Percentiles rank a stretch among this genome's conserved stretches.
Conservation (phyloP, 2,113 vertebrate species). For the Scopus umbretta region DNA sequence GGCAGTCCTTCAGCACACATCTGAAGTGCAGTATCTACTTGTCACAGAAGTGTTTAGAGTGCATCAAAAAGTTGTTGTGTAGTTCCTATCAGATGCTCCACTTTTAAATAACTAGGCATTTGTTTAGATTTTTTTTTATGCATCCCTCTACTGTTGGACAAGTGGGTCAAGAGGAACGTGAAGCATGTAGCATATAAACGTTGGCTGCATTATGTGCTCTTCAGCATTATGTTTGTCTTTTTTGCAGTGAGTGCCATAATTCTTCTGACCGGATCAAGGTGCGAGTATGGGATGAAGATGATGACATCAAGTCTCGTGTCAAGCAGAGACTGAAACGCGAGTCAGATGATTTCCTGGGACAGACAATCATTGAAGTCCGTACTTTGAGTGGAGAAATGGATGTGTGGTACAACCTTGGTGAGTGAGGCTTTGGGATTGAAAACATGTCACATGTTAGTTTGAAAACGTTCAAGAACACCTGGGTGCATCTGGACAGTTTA, state of each 20-base stretch:
- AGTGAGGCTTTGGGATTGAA: constrained; percentile 45
- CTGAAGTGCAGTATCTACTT: not conserved
- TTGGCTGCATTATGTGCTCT: not conserved
- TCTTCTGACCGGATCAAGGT: constrained; percentile 98
- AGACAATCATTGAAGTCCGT: constrained; percentile 97
- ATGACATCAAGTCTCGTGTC: constrained; percentile 96
- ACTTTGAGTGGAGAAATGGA: constrained; percentile 98
- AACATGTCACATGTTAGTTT: fast-evolving
- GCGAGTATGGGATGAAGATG: constrained; percentile 97
- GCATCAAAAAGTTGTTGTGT: not conserved
- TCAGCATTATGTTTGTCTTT: not conserved
- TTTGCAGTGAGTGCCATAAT: constrained; percentile 95
- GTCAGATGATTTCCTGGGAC: constrained; percentile 95
- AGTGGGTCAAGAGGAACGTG: not conserved
- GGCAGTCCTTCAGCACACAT: not conserved
- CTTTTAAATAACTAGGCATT: not conserved
- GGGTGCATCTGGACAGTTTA: not conserved
- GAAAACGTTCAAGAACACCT: not conserved
- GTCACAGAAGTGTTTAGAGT: not conserved
- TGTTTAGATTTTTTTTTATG: not conserved
- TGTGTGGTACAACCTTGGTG: constrained; percentile 98
- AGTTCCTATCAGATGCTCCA: not conserved
- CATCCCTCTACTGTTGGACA: not conserved
- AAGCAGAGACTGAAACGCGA: constrained; percentile 97
- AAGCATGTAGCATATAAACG: not conserved